Conservation (phyloP, 2,797 vertebrate species). For the Cygnus olor region DNA sequence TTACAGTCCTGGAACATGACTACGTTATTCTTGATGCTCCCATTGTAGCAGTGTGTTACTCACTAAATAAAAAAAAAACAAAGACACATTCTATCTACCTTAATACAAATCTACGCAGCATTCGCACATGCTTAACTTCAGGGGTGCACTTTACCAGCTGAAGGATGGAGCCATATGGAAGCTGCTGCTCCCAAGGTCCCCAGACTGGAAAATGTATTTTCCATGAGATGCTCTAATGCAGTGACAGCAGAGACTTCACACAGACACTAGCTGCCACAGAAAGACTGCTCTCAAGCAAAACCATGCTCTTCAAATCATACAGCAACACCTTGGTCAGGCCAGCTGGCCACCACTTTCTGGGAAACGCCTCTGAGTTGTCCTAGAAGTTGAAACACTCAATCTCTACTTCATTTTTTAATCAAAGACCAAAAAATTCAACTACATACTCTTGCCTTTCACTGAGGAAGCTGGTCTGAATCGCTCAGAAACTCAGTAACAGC, state of each 20-base stretch:
- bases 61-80: neutral
- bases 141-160: neutral
- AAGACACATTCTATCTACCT: neutral
- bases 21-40: neutral
- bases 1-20: neutral
- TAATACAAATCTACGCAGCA: neutral
- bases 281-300: neutral
- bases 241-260: neutral
- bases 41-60: neutral
- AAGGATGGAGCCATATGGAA: neutral
- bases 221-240: neutral
- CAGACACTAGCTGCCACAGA: neutral
- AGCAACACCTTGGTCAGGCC: neutral
- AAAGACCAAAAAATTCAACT: neutral
- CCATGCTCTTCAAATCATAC: neutral
- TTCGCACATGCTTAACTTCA: constrained; percentile 1
- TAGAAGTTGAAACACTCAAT: neutral
- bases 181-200: constrained; percentile 5
- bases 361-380: neutral
- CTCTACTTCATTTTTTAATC: neutral
- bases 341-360: neutral
- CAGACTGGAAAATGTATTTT: neutral
- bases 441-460: rapidly evolving
- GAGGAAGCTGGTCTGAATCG: neutral
- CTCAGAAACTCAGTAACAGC: rapidly evolving